phyloP scores from a whole-genome alignment of 2,113 vertebrate genomes.

The Bos javanicus region DNA sequence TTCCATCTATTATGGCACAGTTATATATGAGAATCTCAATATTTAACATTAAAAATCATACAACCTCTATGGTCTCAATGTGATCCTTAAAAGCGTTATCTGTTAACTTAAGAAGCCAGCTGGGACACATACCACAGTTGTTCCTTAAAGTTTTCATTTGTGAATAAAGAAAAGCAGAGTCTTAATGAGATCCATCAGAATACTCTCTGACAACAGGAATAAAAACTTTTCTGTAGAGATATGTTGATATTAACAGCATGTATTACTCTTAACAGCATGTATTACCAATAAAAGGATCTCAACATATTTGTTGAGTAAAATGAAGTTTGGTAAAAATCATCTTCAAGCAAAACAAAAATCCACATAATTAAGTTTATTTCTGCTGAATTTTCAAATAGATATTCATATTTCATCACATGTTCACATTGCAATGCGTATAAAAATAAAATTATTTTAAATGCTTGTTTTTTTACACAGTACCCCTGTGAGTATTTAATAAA shows the following conservation, averaged over 20 bases:
- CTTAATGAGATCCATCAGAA: neutral
- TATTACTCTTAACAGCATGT: neutral
- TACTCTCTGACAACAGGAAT: neutral
- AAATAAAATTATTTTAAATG: neutral
- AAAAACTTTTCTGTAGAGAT: neutral
- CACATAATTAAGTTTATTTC: neutral
- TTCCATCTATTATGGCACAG: neutral
- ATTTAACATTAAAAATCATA: neutral
- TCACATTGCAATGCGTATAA: neutral
- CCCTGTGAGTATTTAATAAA: neutral
- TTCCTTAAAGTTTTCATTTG: neutral
- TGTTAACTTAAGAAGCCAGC: neutral
- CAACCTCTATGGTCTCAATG: neutral
- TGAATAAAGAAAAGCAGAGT: neutral
- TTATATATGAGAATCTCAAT: neutral
- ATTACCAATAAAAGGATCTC: neutral
- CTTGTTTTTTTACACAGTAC: neutral
- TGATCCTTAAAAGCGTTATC: neutral
- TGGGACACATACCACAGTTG: neutral
- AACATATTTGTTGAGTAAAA: neutral
- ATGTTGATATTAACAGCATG: neutral
- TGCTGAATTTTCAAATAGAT: neutral
- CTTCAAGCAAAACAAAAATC: neutral
- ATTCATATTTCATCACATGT: neutral
- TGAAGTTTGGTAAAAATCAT: conserved; percentile 1